These are phyloP conservation scores for Amblyjoppa fuscipennis DNA, from an alignment of 2,888 invertebrate species.

Conservation along the genomic window DNA sequence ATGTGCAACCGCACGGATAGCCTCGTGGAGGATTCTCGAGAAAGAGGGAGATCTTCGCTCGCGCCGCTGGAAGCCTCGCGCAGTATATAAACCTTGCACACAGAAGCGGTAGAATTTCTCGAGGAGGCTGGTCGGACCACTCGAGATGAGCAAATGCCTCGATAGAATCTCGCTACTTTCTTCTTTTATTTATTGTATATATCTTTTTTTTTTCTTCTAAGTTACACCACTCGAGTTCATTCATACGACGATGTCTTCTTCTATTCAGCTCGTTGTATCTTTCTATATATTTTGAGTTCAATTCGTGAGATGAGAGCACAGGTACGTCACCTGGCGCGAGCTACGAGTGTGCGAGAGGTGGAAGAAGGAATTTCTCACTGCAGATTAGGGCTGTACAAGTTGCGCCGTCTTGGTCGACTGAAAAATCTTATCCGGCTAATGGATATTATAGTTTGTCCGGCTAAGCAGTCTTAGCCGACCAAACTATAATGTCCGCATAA, in stretches of 20 bases:
- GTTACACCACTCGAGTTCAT: slow-evolving; percentile 19
- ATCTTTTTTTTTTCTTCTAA: slow-evolving; percentile 7
- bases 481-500: too few relatives aligned
- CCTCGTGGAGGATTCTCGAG: slow-evolving; percentile 44
- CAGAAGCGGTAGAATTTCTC: background rate
- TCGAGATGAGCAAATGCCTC: slow-evolving; percentile 37
- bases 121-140: slow-evolving; percentile 23
- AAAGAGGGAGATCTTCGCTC: slow-evolving; percentile 45
- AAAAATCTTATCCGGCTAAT: too few relatives aligned
- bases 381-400: background rate
- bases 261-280: background rate
- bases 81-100: background rate
- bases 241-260: slow-evolving; percentile 5
- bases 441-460: too few relatives aligned
- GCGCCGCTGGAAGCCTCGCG: slow-evolving; percentile 14
- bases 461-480: too few relatives aligned
- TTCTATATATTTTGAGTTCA: background rate
- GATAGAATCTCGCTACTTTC: slow-evolving; percentile 42
- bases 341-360: background rate
- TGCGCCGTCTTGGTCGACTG: too few relatives aligned
- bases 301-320: background rate
- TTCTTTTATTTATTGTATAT: background rate
- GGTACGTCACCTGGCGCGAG: slow-evolving; percentile 22
- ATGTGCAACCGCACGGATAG: slow-evolving; percentile 70
- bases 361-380: slow-evolving; percentile 6